Percentiles rank a stretch among this genome's conserved stretches.
phyloP scores from a whole-genome alignment of 2,113 vertebrate species.

The Dicerorhinus sumatrensis region DNA sequence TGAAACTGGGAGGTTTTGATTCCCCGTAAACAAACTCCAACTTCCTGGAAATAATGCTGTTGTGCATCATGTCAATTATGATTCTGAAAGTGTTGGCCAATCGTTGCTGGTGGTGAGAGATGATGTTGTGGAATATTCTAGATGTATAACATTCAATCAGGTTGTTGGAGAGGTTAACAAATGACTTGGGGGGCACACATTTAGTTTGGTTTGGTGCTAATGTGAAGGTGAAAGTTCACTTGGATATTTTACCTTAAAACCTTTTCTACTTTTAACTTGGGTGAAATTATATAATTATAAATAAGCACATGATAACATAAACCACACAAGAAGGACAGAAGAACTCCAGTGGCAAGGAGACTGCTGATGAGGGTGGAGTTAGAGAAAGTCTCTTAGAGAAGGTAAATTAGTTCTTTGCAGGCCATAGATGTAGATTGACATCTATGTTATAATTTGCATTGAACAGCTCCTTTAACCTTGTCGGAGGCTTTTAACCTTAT shows the following conservation, averaged over 20 bases:
- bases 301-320: not conserved
- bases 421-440: not conserved
- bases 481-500: not conserved
- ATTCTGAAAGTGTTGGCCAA: not conserved
- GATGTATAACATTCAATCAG: not conserved
- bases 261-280: not conserved
- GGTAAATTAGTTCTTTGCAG: not conserved
- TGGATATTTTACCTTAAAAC: not conserved
- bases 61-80: not conserved
- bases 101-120: not conserved
- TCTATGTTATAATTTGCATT: not conserved
- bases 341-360: not conserved
- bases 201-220: not conserved
- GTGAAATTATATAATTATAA: conserved; percentile 22
- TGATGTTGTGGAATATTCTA: not conserved
- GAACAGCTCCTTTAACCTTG: not conserved
- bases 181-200: not conserved
- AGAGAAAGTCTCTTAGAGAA: not conserved
- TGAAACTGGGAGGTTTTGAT: not conserved
- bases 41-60: not conserved
- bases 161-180: not conserved
- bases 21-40: not conserved
- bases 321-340: not conserved
- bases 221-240: not conserved
- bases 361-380: not conserved